These are phyloP conservation scores for Bettongia penicillata DNA, from an alignment of 2,113 vertebrate species.

Conservation along the genomic window DNA sequence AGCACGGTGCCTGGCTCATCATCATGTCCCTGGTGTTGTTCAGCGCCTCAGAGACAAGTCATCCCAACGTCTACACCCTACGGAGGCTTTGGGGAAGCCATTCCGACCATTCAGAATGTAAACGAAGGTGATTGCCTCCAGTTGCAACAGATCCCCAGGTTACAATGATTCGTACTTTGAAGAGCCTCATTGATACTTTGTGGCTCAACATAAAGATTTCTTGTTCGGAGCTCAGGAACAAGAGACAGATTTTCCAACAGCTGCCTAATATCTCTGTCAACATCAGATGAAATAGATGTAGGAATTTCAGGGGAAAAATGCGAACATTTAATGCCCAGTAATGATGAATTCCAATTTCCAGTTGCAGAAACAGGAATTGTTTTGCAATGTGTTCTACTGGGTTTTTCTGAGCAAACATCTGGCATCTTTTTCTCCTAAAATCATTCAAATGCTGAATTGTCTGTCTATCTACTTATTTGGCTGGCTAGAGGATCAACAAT, in stretches of 20 bases:
- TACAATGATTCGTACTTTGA: constrained; percentile 76
- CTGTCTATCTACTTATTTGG: constrained; percentile 70
- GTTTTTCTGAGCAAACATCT: constrained; percentile 84
- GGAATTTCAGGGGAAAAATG: constrained; percentile 80
- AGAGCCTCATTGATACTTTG: constrained; percentile 80
- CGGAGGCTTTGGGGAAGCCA: constrained; percentile 9
- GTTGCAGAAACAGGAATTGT: constrained; percentile 82
- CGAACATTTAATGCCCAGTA: constrained; percentile 81
- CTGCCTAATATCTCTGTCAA: constrained; percentile 87
- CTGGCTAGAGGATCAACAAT: constrained; percentile 67
- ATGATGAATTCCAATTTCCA: constrained; percentile 85
- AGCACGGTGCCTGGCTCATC: constrained; percentile 10
- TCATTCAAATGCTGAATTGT: constrained; percentile 69
- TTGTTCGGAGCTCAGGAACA: constrained; percentile 77
- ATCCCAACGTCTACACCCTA: constrained; percentile 40
- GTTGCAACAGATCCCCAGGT: constrained; percentile 48
- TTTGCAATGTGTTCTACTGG: constrained; percentile 79
- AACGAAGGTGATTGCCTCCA: constrained; percentile 75
- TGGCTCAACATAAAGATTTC: constrained; percentile 83
- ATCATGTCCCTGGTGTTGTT: neutral
- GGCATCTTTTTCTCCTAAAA: constrained; percentile 71
- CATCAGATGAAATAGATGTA: constrained; percentile 87
- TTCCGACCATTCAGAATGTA: constrained; percentile 42
- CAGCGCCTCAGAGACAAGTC: neutral
- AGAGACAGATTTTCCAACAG: constrained; percentile 87